A percentile compares a stretch with the other conserved stretches of the same genome.
phyloP scores from a whole-genome alignment of 2,113 vertebrate species.

The Kobus ellipsiprymnus region DNA sequence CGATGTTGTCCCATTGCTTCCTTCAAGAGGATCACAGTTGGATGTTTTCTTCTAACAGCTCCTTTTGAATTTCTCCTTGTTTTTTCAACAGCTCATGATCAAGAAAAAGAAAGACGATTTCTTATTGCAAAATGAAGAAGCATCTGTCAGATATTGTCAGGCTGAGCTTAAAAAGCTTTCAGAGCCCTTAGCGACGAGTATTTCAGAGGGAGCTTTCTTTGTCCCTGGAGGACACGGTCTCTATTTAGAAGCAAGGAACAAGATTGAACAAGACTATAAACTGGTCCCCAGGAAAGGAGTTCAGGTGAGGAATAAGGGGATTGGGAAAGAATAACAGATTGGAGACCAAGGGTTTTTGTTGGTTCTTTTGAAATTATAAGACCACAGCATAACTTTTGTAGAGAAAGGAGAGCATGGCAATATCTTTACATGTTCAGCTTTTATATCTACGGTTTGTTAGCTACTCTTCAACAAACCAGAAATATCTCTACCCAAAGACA shows the following conservation, averaged over 20 bases:
- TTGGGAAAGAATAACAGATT: not conserved
- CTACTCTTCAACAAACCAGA: not conserved
- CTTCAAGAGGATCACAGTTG: not conserved
- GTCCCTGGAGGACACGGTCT: not conserved
- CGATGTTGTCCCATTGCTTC: not conserved
- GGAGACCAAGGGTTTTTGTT: not conserved
- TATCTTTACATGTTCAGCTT: not conserved
- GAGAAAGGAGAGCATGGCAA: not conserved
- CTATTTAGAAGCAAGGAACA: not conserved
- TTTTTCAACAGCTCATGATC: not conserved
- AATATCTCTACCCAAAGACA: not conserved
- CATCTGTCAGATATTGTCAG: slow-evolving; percentile 25
- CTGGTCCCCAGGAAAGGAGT: slow-evolving; percentile 34
- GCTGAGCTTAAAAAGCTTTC: not conserved
- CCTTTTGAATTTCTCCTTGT: not conserved
- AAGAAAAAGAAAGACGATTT: not conserved
- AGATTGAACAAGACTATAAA: not conserved
- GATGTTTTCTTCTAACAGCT: not conserved
- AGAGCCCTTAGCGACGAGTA: not conserved
- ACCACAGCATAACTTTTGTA: not conserved
- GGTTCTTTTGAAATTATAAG: not conserved
- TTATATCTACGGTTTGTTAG: not conserved
- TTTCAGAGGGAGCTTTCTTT: not conserved
- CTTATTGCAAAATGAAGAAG: slow-evolving; percentile 32
- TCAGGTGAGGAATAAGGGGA: not conserved